These are phyloP conservation scores for Coenobita brevimanus DNA, from an alignment of 1,140 invertebrate genomes.

Conservation along the genomic window DNA sequence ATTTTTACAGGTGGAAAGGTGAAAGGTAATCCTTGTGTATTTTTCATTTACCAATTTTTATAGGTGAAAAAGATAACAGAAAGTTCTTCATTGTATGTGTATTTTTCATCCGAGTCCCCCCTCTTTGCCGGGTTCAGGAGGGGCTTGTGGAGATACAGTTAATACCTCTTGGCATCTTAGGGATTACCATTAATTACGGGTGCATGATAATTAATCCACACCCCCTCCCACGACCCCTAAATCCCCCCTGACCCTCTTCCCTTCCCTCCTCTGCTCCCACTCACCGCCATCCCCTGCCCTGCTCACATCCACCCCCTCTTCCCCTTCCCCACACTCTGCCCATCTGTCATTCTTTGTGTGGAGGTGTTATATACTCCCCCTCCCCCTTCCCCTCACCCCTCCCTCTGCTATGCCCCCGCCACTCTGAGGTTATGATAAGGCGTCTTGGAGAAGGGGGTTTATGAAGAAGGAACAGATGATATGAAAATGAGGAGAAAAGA, in stretches of 20 bases:
- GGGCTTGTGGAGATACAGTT: conserved; percentile 34
- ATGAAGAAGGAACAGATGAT: not conserved
- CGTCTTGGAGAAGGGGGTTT: not conserved
- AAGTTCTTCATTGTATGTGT: too few species aligned
- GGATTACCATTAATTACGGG: conserved; percentile 57
- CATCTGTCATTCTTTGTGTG: conserved; percentile 64
- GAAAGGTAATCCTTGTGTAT: too few species aligned
- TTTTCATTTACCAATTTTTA: too few species aligned
- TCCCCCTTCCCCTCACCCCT: too few species aligned
- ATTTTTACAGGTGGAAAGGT: too few species aligned
- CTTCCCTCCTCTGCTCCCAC: too few species aligned
- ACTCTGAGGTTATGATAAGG: not conserved
- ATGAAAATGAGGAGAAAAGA: not conserved
- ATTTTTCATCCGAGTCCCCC: not conserved
- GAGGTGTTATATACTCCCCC: not conserved
- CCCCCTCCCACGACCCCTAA: conserved; percentile 9
- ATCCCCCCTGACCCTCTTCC: not conserved
- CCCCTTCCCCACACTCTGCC: not conserved
- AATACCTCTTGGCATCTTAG: conserved; percentile 45
- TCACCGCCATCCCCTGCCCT: not conserved
- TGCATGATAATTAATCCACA: conserved; percentile 64
- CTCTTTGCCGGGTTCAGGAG: conserved; percentile 4
- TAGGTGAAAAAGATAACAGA: too few species aligned
- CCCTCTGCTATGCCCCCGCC: too few species aligned
- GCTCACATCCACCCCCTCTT: conserved; percentile 43